Evolutionary conservation across 2,797 vertebrate species (phyloP).

Genomic region (Scolopax rusticola): DNA sequence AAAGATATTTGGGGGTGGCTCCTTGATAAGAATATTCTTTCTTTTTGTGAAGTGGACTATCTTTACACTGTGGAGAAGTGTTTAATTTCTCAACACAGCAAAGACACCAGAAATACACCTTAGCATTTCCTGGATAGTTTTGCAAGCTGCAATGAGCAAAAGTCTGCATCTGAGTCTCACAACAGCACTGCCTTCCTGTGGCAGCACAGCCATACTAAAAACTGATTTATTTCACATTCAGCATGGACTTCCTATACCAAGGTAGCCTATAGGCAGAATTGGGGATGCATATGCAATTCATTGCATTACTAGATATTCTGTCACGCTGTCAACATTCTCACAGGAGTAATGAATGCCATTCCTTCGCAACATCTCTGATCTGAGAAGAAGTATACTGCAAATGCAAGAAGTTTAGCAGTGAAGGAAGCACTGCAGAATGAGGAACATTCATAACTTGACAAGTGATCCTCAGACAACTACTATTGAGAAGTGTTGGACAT

Average conservation of each 20-base stretch:
- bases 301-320: not conserved
- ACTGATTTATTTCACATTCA: not conserved
- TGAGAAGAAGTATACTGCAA: not conserved
- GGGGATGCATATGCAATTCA: not conserved
- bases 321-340: rapidly evolving
- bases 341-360: not conserved
- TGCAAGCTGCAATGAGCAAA: not conserved
- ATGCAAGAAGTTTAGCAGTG: not conserved
- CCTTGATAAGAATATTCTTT: not conserved
- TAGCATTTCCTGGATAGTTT: not conserved
- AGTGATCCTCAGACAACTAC: not conserved
- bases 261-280: not conserved
- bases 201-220: not conserved
- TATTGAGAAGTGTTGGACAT: not conserved
- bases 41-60: not conserved
- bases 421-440: not conserved
- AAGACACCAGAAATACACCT: not conserved
- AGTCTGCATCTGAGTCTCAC: not conserved
- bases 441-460: not conserved
- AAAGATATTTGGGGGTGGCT: not conserved
- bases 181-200: not conserved
- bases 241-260: not conserved
- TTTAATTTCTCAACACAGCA: not conserved
- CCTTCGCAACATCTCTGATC: not conserved
- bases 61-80: not conserved